These are phyloP conservation scores for Girardinichthys multiradiatus DNA, from an alignment of 2,113 vertebrate species.

Conservation along the genomic window DNA sequence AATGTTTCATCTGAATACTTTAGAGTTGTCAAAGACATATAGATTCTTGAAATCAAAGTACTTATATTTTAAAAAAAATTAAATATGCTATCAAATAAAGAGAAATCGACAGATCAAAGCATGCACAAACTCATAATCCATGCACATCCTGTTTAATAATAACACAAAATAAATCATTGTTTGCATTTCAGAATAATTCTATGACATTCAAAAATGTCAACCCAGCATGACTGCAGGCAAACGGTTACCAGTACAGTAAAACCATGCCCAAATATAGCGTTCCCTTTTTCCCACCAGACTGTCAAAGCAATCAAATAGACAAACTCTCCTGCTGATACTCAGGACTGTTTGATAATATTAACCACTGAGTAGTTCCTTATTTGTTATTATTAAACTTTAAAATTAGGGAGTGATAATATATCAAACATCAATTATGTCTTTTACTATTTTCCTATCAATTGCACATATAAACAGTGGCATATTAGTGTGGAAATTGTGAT, in stretches of 20 bases:
- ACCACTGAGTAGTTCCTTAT: not conserved
- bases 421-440: not conserved
- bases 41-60: not conserved
- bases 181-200: constrained; percentile 8
- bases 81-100: constrained; percentile 1
- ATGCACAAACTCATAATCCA: constrained; percentile 18
- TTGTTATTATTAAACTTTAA: constrained; percentile 5
- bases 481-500: not conserved
- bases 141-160: not conserved
- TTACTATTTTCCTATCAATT: constrained; percentile 5
- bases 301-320: not conserved
- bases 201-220: not conserved
- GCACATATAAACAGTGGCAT: constrained; percentile 27
- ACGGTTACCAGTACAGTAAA: constrained; percentile 13
- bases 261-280: not conserved
- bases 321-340: not conserved
- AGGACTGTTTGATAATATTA: not conserved
- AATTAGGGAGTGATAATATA: constrained; percentile 2
- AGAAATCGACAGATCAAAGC: constrained; percentile 1
- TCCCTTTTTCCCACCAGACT: not conserved
- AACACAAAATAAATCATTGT: not conserved
- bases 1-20: not conserved
- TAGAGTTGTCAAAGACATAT: not conserved
- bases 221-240: constrained; percentile 19
- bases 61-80: constrained; percentile 3